Evolutionary conservation across 2,888 invertebrate genomes (phyloP).

Genomic region (Chydorus sphaericus): DNA sequence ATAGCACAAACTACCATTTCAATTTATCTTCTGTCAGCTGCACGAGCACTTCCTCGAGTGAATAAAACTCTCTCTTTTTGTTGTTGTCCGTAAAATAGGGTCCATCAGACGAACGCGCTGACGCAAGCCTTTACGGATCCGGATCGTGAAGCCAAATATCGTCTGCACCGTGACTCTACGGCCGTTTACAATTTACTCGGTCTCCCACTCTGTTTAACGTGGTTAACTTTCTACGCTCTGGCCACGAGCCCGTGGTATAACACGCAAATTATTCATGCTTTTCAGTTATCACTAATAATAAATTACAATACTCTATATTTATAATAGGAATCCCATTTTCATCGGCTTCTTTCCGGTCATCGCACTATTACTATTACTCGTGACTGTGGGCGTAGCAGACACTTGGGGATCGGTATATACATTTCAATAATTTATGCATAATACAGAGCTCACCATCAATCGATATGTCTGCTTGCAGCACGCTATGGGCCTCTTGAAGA

Average conservation of each 20-base stretch:
- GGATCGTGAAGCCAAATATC: neutral
- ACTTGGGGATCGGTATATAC: neutral
- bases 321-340: neutral
- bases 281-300: too few species aligned
- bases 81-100: too few species aligned
- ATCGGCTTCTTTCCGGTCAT: neutral
- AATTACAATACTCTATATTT: too few species aligned
- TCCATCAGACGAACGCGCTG: neutral
- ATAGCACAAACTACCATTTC: too few species aligned
- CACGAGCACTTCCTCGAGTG: too few species aligned
- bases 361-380: neutral
- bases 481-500: neutral
- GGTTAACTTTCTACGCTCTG: conserved; percentile 1
- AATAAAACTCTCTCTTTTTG: too few species aligned
- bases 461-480: neutral
- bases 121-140: conserved; percentile 6
- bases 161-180: conserved; percentile 4
- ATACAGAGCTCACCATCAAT: neutral
- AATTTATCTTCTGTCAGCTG: too few species aligned
- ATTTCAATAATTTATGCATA: neutral
- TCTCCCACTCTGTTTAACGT: neutral
- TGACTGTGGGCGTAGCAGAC: neutral
- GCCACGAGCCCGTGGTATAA: neutral
- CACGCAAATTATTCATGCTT: too few species aligned
- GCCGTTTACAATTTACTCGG: conserved; percentile 6